Evolutionary conservation across 2,797 vertebrate genomes (phyloP).

Genomic region (Coreius guichenoti): DNA sequence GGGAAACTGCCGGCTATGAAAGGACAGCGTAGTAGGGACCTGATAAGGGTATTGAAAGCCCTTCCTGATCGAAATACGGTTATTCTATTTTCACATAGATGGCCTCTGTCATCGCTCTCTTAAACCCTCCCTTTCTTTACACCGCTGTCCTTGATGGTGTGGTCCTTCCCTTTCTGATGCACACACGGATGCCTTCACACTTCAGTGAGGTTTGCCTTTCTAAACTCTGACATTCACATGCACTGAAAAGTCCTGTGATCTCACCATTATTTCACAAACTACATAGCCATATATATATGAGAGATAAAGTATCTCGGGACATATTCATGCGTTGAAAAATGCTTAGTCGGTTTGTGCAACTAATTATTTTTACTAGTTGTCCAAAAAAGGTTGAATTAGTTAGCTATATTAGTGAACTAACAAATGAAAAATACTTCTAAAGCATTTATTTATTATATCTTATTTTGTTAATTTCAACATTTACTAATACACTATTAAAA

Average conservation of each 20-base stretch:
- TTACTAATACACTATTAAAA: too few relatives aligned
- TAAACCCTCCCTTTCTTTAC: not conserved
- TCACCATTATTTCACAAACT: not conserved
- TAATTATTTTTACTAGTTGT: not conserved
- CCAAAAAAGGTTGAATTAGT: too few relatives aligned
- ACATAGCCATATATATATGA: constrained; percentile 2
- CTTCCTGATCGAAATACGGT: not conserved
- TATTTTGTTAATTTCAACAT: too few relatives aligned
- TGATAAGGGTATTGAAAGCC: not conserved
- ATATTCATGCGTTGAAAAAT: too few relatives aligned
- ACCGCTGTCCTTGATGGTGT: not conserved
- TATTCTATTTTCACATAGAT: not conserved
- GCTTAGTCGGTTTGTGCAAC: too few relatives aligned
- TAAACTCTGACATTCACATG: not conserved
- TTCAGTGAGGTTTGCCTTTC: constrained; percentile 1
- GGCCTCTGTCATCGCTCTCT: not conserved
- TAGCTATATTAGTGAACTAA: too few relatives aligned
- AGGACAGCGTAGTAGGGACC: not conserved
- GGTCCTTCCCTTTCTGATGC: not conserved
- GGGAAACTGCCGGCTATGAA: not conserved
- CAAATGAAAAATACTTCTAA: too few relatives aligned
- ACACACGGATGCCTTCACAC: not conserved
- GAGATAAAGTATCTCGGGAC: not conserved
- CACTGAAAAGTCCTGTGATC: not conserved
- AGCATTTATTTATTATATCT: too few relatives aligned